Evolutionary conservation across 2,797 vertebrate species (phyloP), one percentile per base, ranked within the genome.

Genomic region (Momotus momota): DNA sequence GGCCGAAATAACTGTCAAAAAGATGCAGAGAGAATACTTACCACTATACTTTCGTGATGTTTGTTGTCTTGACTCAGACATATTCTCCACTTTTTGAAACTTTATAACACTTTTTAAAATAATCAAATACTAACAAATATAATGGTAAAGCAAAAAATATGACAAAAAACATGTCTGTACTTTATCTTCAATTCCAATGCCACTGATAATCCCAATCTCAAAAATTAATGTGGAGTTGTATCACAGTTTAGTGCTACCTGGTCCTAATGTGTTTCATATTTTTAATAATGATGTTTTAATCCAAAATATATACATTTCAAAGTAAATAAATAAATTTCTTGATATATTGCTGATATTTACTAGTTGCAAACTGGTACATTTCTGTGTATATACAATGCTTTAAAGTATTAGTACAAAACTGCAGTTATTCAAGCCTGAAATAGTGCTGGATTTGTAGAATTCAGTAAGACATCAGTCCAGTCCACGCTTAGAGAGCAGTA

Each of bases 161-260:
- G 35, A 49, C 9, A 49, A 18, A 17, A 51, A 27, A 41, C 0
- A 35, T 35, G 4, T 35, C 26, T 0, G 1, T 65, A 27, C 4
- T 64, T 78, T 27, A n/a, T 26, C 20, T 73, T 29, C 26, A 41
- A 35, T 35, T 91, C 40, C 14, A 51, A 29, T n/a, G 14, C 9
- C 33, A 52, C 12, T 23, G 45, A 35, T 45, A 55, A 78, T 55
- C 31, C 9, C 11, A 70, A 35, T 40, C 8, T 51, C 19, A 61
- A 62, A 67, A 66, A 51, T 55, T 4, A 57, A 23, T 4, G 9
- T 19, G 7, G 12, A n/a, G 10, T 14, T 79, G 15, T 70, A 27
- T n/a, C 0, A 38, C 1, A 1, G 3, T 67, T 85, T 62, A 54
- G 18, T 66, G n/a, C 49, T 81, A 45, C 52, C 33, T 74, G 18